Evolutionary conservation across 2,888 invertebrate genomes (phyloP).

Genomic region (Diloba caeruleocephala): DNA sequence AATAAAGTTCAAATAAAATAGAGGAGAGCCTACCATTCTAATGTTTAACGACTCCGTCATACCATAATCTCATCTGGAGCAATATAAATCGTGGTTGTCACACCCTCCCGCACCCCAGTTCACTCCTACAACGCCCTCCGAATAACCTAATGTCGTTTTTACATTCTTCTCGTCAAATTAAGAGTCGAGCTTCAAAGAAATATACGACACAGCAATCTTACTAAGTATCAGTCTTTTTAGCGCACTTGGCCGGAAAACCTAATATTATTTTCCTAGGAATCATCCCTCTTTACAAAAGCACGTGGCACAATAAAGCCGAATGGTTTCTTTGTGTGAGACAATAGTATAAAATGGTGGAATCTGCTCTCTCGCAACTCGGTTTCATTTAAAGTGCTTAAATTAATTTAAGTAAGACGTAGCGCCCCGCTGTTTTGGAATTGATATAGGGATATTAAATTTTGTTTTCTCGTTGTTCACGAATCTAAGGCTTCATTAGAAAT

Average conservation of each 20-base stretch:
- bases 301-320: slow-evolving; percentile 70
- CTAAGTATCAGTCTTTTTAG: slow-evolving; percentile 64
- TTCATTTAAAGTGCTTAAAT: slow-evolving; percentile 69
- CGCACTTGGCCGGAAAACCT: slow-evolving; percentile 69
- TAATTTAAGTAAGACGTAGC: slow-evolving; percentile 66
- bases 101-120: slow-evolving; percentile 34
- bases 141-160: slow-evolving; percentile 78
- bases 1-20: slow-evolving; percentile 53
- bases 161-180: slow-evolving; percentile 81
- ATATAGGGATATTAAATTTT: slow-evolving; percentile 63
- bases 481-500: slow-evolving; percentile 40
- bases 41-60: slow-evolving; percentile 71
- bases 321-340: slow-evolving; percentile 72
- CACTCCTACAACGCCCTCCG: slow-evolving; percentile 53
- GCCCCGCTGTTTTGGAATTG: slow-evolving; percentile 54
- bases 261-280: slow-evolving; percentile 68
- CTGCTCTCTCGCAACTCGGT: slow-evolving; percentile 53
- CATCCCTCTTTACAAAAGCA: slow-evolving; percentile 69
- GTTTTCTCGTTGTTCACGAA: slow-evolving; percentile 44
- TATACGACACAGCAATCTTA: slow-evolving; percentile 75
- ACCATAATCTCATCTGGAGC: slow-evolving; percentile 72
- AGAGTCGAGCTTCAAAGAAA: slow-evolving; percentile 69
- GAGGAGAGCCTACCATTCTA: slow-evolving; percentile 57
- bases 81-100: slow-evolving; percentile 73
- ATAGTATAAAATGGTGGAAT: slow-evolving; percentile 65